phyloP scores from a whole-genome alignment of 35 echinoderm and acorn worm species.

The Apostichopus parvimensis region DNA sequence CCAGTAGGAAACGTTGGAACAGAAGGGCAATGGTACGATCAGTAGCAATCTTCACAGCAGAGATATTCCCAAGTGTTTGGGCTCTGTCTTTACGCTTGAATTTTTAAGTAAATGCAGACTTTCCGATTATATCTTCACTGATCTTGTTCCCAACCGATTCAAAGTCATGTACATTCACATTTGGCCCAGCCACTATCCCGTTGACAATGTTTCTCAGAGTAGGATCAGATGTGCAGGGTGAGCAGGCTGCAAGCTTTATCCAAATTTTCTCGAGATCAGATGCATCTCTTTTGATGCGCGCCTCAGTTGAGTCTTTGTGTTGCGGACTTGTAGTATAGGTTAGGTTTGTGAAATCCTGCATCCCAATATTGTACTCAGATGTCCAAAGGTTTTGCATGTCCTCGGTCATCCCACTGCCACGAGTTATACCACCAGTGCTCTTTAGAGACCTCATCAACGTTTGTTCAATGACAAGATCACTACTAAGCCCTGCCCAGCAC shows the following conservation, averaged over 20 bases:
- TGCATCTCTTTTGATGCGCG: slow-evolving; percentile 24
- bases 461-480: slow-evolving; percentile 80
- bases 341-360: slow-evolving; percentile 58
- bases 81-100: slow-evolving; percentile 60
- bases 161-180: slow-evolving; percentile 69
- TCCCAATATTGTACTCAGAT: slow-evolving; percentile 63
- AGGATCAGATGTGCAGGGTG: slow-evolving; percentile 49
- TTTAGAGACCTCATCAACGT: too few species aligned
- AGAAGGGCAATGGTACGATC: slow-evolving; percentile 44
- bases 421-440: too few species aligned
- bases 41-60: slow-evolving; percentile 30
- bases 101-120: not conserved
- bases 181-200: slow-evolving; percentile 32
- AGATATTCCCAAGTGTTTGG: slow-evolving; percentile 35
- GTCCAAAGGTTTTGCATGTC: slow-evolving; percentile 25
- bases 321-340: slow-evolving; percentile 71
- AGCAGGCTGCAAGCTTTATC: not conserved
- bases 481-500: slow-evolving; percentile 63
- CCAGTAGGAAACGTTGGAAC: slow-evolving; percentile 55
- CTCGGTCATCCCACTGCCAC: slow-evolving; percentile 63
- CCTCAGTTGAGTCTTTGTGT: slow-evolving; percentile 49
- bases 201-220: slow-evolving; percentile 63
- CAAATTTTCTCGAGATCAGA: slow-evolving; percentile 48
- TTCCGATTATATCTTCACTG: slow-evolving; percentile 52
- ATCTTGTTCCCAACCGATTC: slow-evolving; percentile 43